These are phyloP conservation scores for Trinectes maculatus DNA, from an alignment of 2,113 vertebrate species.

Conservation along the genomic window DNA sequence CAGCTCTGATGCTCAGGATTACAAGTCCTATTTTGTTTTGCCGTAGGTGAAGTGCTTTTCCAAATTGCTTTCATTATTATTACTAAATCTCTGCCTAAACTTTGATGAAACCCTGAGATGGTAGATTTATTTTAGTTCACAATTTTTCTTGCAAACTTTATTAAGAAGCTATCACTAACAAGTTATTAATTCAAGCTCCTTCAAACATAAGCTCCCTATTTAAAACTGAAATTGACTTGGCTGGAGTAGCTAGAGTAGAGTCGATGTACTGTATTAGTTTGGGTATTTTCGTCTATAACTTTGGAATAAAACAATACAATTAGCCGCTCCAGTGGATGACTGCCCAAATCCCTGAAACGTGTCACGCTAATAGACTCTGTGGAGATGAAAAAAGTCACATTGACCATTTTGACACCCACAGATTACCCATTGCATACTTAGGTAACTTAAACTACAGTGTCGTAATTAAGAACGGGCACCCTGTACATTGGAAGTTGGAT, in stretches of 20 bases:
- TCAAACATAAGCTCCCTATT: conserved; percentile 54
- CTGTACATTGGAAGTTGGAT: neutral
- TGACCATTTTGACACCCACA: conserved; percentile 59
- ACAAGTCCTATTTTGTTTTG: conserved; percentile 68
- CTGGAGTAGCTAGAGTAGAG: conserved; percentile 51
- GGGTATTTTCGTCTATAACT: conserved; percentile 67
- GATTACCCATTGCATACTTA: conserved; percentile 48
- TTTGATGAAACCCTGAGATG: conserved; percentile 65
- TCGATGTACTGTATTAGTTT: conserved; percentile 61
- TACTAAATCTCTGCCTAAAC: conserved; percentile 60
- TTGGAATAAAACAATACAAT: conserved; percentile 75
- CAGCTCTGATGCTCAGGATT: conserved; percentile 66
- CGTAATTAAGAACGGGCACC: conserved; percentile 20
- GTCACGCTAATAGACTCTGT: conserved; percentile 58
- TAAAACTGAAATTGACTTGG: conserved; percentile 69
- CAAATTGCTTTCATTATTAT: conserved; percentile 71
- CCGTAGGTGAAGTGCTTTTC: conserved; percentile 68
- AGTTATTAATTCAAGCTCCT: conserved; percentile 48
- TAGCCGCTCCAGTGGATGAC: conserved; percentile 68
- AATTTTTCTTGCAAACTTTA: conserved; percentile 39
- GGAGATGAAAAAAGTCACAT: conserved; percentile 55
- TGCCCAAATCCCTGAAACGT: conserved; percentile 74
- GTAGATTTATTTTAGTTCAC: conserved; percentile 44
- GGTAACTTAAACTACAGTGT: conserved; percentile 21
- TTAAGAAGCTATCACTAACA: conserved; percentile 44